Base-by-base conservation (phyloP, 2,797 vertebrate genomes). In the Huso huso region DNA sequence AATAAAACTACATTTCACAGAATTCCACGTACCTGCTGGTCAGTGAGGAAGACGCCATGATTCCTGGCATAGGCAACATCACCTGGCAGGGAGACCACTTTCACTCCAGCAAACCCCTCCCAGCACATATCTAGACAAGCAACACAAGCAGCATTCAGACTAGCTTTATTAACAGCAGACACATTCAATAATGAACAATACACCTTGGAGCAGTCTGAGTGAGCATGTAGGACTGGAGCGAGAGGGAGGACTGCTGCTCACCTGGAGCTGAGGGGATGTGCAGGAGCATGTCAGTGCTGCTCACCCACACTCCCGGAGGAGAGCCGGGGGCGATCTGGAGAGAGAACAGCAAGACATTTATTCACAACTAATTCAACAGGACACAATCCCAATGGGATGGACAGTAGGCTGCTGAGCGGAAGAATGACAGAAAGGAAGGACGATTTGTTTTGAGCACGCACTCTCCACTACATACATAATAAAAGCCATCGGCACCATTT, bases 251-350 rank as follows among this genome's bases (percentile, higher is more conserved):
- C 11, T 8, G 9, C 61, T 7, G 71, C 85, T 85, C 49, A 97
- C 96, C 77, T 8, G 88, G 87, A 65, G 78, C 61, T 0, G 78
- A 66, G 0, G 93, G 93, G 48, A 98, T 23, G 0, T 72, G 81
- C 69, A 98, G 85, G 69, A 95, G 87, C 91, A 93, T 92, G 77
- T 98, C 94, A 0, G 95, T 98, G 84, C 96, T 96, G 86, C 94
- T 95, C 69, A 99, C 91, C 96, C 96, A 99, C 37, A 98, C 87
- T 0, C 96, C 95, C 0, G 95, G 93, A 0, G 95, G 94, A 71
- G 92, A 95, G 8, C 91, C 93, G 0, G 86, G 87, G 48, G 94
- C 96, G 62, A 98, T 79, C 96, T 98, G 81, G n/a, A 74, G 4
- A 51, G 13, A 63, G 10, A 0, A 11, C 37, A 8, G 5, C 50